Conservation (phyloP, 2,797 vertebrate genomes). For the Sebastes steindachneri region DNA sequence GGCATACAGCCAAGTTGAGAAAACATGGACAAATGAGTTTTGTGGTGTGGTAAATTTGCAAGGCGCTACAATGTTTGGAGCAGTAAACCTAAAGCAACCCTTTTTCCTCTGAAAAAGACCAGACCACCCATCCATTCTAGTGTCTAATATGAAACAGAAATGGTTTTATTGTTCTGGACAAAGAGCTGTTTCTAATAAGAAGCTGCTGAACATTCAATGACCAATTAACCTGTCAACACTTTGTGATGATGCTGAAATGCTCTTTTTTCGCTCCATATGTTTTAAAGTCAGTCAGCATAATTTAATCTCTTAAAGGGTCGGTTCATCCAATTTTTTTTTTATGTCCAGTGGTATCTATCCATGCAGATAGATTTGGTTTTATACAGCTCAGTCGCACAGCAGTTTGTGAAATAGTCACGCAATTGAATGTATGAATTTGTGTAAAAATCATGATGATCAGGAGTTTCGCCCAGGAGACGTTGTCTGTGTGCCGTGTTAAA, state of each 20-base stretch:
- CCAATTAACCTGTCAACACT: slow-evolving; percentile 16
- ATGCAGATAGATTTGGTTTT: not conserved
- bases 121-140: slow-evolving; percentile 33
- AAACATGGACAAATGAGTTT: slow-evolving; percentile 70
- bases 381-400: not conserved
- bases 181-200: not conserved
- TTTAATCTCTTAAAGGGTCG: not conserved
- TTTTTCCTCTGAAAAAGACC: slow-evolving; percentile 10
- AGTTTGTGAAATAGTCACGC: accelerated
- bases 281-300: not conserved
- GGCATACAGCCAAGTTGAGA: slow-evolving; percentile 69
- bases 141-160: slow-evolving; percentile 12
- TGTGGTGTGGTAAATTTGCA: slow-evolving; percentile 52
- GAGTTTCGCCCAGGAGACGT: too few relatives aligned
- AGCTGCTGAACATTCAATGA: not conserved
- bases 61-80: slow-evolving; percentile 26
- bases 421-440: too few relatives aligned
- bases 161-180: not conserved
- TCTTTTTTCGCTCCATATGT: not conserved
- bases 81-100: slow-evolving; percentile 40
- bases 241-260: slow-evolving; percentile 3
- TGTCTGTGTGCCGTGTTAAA: too few relatives aligned
- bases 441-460: too few relatives aligned
- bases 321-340: not conserved
- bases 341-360: not conserved